Evolutionary conservation across 2,797 vertebrate species (phyloP).

Genomic region (Tragopan temminckii): DNA sequence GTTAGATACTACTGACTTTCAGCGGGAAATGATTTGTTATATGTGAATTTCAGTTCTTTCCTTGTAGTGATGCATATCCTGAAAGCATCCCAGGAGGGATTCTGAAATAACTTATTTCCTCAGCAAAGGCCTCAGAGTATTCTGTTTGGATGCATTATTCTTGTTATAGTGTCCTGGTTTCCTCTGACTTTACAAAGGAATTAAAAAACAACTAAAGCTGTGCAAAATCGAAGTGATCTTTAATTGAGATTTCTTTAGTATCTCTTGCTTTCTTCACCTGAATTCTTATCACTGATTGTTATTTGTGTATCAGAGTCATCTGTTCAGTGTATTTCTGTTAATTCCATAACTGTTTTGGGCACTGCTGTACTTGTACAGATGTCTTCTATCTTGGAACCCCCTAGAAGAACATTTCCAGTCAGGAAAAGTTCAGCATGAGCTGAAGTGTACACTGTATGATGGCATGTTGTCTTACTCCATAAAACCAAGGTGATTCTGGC

Average conservation of each 20-base stretch:
- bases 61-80: neutral
- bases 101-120: neutral
- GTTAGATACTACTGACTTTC: neutral
- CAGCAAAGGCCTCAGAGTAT: neutral
- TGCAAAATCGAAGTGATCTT: neutral
- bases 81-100: neutral
- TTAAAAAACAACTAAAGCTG: neutral
- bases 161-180: neutral
- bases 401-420: neutral
- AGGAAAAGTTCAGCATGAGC: neutral
- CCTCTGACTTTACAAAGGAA: neutral
- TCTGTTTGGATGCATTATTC: neutral
- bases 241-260: neutral
- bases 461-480: neutral
- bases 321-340: neutral
- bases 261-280: neutral
- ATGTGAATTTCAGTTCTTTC: neutral
- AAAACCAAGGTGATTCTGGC: neutral
- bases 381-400: neutral
- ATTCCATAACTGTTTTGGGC: neutral
- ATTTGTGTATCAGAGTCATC: neutral
- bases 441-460: neutral
- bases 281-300: neutral
- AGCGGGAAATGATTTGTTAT: neutral
- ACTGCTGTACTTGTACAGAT: neutral